These are phyloP conservation scores for Diprion similis DNA, from an alignment of 1,140 invertebrate genomes.

Conservation along the genomic window DNA sequence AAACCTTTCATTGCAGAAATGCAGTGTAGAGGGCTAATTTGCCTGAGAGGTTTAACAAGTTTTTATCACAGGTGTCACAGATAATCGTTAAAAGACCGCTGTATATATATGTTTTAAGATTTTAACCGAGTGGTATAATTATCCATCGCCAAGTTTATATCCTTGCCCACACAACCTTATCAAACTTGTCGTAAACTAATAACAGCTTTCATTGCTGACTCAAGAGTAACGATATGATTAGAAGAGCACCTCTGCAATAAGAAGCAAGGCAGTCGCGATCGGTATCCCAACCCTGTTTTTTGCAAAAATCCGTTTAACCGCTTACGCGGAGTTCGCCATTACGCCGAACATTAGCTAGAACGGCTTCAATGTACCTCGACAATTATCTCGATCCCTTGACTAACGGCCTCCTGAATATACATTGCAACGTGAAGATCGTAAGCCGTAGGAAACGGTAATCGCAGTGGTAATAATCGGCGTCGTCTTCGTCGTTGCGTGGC, in stretches of 20 bases:
- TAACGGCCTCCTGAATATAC: too few species aligned
- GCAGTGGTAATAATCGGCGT: not conserved
- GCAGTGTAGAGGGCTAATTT: not conserved
- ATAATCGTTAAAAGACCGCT: not conserved
- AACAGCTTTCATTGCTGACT: not conserved
- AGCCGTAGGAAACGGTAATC: not conserved
- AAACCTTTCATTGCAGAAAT: not conserved
- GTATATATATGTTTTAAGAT: not conserved
- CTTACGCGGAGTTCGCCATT: not conserved
- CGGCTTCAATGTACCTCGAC: too few species aligned
- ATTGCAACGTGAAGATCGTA: too few species aligned
- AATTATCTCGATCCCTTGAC: too few species aligned
- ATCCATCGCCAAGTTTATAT: not conserved
- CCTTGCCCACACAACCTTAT: not conserved
- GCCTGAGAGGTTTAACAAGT: not conserved
- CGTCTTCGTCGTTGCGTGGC: not conserved
- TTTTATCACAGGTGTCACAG: not conserved
- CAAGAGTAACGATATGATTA: not conserved
- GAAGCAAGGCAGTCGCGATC: not conserved
- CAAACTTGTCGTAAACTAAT: conserved; percentile 4
- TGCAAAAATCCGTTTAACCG: not conserved
- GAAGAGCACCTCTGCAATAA: not conserved
- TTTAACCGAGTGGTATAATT: not conserved
- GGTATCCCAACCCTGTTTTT: not conserved
- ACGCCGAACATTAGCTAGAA: not conserved